Evolutionary conservation across 2,888 invertebrate genomes (phyloP), one percentile per base, ranked within the genome.

Genomic region (Zootermopsis nevadensis): DNA sequence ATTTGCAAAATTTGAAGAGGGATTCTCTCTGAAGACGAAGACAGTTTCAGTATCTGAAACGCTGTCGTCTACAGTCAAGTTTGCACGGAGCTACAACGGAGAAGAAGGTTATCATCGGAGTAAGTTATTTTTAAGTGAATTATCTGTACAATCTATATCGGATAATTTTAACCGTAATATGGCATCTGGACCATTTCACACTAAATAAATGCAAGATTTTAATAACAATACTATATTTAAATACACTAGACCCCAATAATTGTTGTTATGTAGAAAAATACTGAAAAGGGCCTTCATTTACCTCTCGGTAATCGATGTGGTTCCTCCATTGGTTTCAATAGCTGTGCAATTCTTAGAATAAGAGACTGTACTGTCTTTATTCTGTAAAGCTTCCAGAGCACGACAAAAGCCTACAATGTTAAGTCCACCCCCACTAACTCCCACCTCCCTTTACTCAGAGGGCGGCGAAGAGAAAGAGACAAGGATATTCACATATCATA

Each of bases 341-440:
- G n/a, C 60, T 60, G 27, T 27, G n/a, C 60, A 60, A 69, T 33
- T 31, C 6, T 69, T 69, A 69, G 19, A 33, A 7, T 69, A 33
- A 33, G 31, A 22, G 69, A 69, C 69, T 69, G 33, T 69, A 69
- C 69, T 19, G 3, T 33, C 69, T 33, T 69, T 69, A 69, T 69
- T 22, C 69, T n/a, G 15, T 76, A 30, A 10, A 72, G 72, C n/a
- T 77, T 48, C 77, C n/a, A 15, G 48, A 48, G 48, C 30, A 77
- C 53, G 77, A 77, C 42, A 55, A 55, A 77, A 33, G 77, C 55
- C 31, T 15, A 48, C 55, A 55, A 24, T 77, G 77, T 55, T 77
- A 77, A 77, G 77, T 55, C 77, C 77, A 77, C 77, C 55, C 77
- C 77, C 77, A 30, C 77, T 77, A 53, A 30, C 31, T 77, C 55